Evolutionary conservation across 2,113 vertebrate species (phyloP), one percentile per base, ranked within the genome.

Genomic region (Elephantulus edwardii): DNA sequence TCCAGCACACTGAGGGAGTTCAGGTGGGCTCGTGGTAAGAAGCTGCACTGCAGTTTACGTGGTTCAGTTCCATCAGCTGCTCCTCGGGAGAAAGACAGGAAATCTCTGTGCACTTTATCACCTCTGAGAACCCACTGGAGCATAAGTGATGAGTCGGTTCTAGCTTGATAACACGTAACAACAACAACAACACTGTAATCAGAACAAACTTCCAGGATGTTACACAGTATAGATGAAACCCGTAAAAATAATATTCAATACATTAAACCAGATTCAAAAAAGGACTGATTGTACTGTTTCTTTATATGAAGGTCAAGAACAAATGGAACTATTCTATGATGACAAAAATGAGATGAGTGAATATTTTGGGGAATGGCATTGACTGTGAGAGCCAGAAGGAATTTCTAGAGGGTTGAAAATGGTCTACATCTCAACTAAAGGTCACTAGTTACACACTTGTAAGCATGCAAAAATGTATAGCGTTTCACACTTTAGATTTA

Each of bases 401-500:
- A 16, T 8, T 75, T 83, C 48, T 71, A 6, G 48, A 85, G 13
- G 68, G 66, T 9, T 62, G 5, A n/a, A n/a, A 56, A 80, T 72
- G 2, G 71, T 46, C 60, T 75, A 5, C 33, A 9, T 46, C 79
- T 94, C 33, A 72, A n/a, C n/a, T n/a, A n/a, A n/a, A n/a, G n/a
- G n/a, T n/a, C n/a, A 46, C 10, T 83, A 20, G 16, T 72, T 66
- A 56, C 33, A 46, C 50, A 7, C 38, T 52, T 35, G 1, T 74
- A 76, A 86, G 35, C 58, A 58, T 35, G 35, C 38, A n/a, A 85
- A 88, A 38, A 3, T 83, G 64, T 79, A 81, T 35, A 13, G 16
- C 62, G 44, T n/a, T 83, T 86, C 48, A 56, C 8, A 86, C 8
- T 17, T 90, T 54, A 86, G 52, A 72, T 89, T 77, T 94, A n/a